These are phyloP conservation scores for Crax fasciolata DNA, from an alignment of 2,797 vertebrate genomes.

Conservation along the genomic window DNA sequence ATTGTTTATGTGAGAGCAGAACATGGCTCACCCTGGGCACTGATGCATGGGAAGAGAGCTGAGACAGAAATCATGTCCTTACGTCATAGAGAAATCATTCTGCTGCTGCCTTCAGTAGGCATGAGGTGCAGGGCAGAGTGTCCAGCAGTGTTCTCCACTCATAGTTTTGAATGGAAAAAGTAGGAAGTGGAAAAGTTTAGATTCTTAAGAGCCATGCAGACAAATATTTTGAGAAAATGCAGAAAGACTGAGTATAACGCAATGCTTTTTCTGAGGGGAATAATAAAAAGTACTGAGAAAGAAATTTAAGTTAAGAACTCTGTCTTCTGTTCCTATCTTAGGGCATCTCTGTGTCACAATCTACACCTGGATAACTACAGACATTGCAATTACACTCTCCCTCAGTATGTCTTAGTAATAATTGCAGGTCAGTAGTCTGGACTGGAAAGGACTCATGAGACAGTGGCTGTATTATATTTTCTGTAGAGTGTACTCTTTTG, in stretches of 20 bases:
- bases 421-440: not conserved
- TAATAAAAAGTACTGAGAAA: not conserved
- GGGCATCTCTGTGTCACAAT: not conserved
- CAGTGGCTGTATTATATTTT: not conserved
- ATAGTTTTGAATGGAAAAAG: not conserved
- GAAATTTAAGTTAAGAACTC: not conserved
- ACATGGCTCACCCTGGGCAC: not conserved
- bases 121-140: not conserved
- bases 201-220: not conserved
- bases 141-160: not conserved
- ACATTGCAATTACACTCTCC: not conserved
- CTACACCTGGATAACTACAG: not conserved
- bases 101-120: not conserved
- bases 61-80: not conserved
- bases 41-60: not conserved
- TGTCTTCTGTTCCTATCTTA: not conserved
- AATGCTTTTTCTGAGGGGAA: not conserved
- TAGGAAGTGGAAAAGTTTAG: not conserved
- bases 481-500: not conserved
- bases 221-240: not conserved
- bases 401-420: not conserved
- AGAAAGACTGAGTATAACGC: not conserved
- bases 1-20: not conserved
- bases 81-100: not conserved
- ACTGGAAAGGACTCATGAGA: not conserved